Conservation (phyloP, 2,797 vertebrate species). For the Acanthurus tractus region DNA sequence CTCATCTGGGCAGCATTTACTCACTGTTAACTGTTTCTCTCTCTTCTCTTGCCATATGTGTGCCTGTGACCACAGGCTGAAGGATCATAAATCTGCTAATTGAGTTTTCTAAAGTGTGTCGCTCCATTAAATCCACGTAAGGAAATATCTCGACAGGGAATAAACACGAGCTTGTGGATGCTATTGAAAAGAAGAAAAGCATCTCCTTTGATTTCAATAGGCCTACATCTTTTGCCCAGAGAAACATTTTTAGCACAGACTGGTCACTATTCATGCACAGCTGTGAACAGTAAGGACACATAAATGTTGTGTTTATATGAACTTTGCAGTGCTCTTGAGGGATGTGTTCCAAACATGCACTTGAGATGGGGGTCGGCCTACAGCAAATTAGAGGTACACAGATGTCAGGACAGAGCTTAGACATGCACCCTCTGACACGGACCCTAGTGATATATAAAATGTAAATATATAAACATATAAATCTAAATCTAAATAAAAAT, state of each 20-base stretch:
- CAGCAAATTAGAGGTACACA: too few relatives aligned
- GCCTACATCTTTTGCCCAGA: constrained; percentile 18
- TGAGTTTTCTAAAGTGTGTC: constrained; percentile 68
- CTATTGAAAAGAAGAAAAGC: constrained; percentile 58
- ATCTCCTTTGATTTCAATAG: constrained; percentile 35
- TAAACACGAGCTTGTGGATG: constrained; percentile 58
- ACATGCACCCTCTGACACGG: too few relatives aligned
- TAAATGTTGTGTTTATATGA: too few relatives aligned
- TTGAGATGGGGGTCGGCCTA: too few relatives aligned
- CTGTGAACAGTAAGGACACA: too few relatives aligned
- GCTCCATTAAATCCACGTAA: constrained; percentile 57
- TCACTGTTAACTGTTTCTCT: constrained; percentile 31
- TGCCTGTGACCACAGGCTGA: constrained; percentile 31
- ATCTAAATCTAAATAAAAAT: too few relatives aligned
- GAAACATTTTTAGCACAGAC: constrained; percentile 18
- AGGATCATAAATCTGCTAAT: constrained; percentile 70
- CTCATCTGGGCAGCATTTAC: constrained; percentile 39
- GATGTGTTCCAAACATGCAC: too few relatives aligned
- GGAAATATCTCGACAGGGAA: constrained; percentile 52
- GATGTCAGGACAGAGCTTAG: too few relatives aligned
- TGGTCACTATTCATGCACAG: not conserved
- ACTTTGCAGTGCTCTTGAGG: too few relatives aligned
- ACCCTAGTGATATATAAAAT: too few relatives aligned
- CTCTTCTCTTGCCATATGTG: constrained; percentile 28
- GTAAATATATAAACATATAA: too few relatives aligned